Evolutionary conservation across 2,797 vertebrate genomes (phyloP), one percentile per base, ranked within the genome.

Genomic region (Neosilurus hyrtlii): DNA sequence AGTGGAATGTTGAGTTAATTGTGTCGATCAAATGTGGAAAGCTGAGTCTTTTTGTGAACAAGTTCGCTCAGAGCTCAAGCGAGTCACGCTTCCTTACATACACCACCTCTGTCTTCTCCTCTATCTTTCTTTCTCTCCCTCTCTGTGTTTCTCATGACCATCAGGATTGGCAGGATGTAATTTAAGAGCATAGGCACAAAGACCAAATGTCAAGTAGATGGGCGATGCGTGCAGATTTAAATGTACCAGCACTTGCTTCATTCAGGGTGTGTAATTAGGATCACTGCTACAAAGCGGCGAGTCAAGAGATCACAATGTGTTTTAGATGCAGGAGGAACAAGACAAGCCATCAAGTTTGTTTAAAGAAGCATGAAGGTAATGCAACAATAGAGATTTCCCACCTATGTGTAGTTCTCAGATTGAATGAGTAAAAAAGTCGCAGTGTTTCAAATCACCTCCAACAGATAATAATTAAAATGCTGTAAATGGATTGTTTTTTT

Each of bases 151-250:
- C 92, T 91, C 54, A 86, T 94, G 93, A 93, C 93, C 92, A 92
- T 92, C 92, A 90, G 89, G 92, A 94, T 93, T 94, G 94, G 93
- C 94, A 95, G 94, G 92, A 94, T 95, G 93, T 95, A 94, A 95
- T 95, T 95, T 95, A 95, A 94, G 92, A 92, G 92, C 92, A 93
- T 90, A 93, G 91, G 92, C 93, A 95, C 94, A 95, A 95, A 95
- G 94, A 93, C 92, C 93, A 93, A 95, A 95, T 94, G 93, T 92
- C 93, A 94, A 92, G 92, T 90, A 92, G 91, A 76, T 35, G 93
- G 90, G 91, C 90, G 93, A 92, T 92, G 92, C 89, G 91, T 90
- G 94, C 91, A 89, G 92, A 92, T 94, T 94, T 94, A 94, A 94
- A 93, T 92, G 93, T 93, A 92, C 90, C 90, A 89, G 92, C 92